Percentiles rank a stretch among this genome's conserved stretches.
phyloP scores from a whole-genome alignment of 2,113 vertebrate genomes.

The Thryonomys swinderianus region DNA sequence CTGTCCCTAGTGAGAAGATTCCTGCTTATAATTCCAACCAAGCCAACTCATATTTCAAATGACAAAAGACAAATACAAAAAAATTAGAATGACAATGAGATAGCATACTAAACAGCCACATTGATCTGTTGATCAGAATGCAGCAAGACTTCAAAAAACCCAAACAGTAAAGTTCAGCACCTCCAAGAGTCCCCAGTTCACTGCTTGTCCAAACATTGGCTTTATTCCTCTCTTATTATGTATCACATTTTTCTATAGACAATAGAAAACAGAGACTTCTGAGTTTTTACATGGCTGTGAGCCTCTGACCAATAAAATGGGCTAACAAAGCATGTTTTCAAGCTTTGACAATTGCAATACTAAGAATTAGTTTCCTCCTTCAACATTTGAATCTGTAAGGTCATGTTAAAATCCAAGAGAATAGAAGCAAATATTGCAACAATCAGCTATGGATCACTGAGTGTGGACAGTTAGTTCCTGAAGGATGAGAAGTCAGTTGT shows the following conservation, averaged over 20 bases:
- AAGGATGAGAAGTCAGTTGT: background rate
- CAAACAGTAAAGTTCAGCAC: background rate
- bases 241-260: background rate
- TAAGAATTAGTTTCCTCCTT: background rate
- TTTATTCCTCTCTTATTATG: background rate
- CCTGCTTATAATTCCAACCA: background rate
- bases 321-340: background rate
- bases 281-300: background rate
- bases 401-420: background rate
- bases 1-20: background rate
- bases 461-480: background rate
- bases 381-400: background rate
- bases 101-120: background rate
- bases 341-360: background rate
- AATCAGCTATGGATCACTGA: no score
- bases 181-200: background rate
- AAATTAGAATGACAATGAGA: background rate
- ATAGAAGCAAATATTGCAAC: background rate
- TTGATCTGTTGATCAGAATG: background rate
- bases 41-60: background rate
- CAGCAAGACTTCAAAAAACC: background rate
- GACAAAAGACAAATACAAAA: constrained; percentile 20
- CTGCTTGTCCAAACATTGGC: background rate
- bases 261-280: background rate
- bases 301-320: background rate